A percentile compares a stretch with the other conserved stretches of the same genome.
Conservation (phyloP, 2,888 invertebrate genomes). For the Sinopyrophorus schimmeli region DNA sequence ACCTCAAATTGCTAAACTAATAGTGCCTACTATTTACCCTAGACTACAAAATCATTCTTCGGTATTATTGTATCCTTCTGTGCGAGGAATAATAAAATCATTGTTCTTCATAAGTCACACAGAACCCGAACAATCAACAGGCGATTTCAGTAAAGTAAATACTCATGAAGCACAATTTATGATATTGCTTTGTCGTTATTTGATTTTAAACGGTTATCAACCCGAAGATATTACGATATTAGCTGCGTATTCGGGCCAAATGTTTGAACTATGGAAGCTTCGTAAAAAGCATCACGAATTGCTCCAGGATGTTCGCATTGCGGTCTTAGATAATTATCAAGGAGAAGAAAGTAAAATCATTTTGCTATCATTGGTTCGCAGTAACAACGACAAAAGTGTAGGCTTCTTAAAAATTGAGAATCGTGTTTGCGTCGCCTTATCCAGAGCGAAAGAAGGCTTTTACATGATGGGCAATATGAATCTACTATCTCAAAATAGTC, state of each 20-base stretch:
- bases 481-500: conserved; percentile 58
- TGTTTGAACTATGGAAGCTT: conserved; percentile 61
- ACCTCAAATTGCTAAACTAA: conserved; percentile 63
- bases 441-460: conserved; percentile 71
- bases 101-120: conserved; percentile 72
- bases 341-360: conserved; percentile 81
- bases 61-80: conserved; percentile 59
- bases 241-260: conserved; percentile 73
- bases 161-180: conserved; percentile 67
- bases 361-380: conserved; percentile 77
- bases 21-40: conserved; percentile 71
- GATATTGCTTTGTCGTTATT: conserved; percentile 63
- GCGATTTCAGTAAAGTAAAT: conserved; percentile 65
- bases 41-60: conserved; percentile 62
- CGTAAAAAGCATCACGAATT: conserved; percentile 37
- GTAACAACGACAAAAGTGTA: conserved; percentile 67
- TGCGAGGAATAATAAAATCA: conserved; percentile 65
- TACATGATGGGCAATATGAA: conserved; percentile 76
- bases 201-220: conserved; percentile 64
- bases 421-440: conserved; percentile 77
- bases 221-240: conserved; percentile 71
- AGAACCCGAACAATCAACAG: conserved; percentile 61
- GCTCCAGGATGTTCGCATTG: conserved; percentile 61
- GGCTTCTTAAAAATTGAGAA: conserved; percentile 73
- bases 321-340: conserved; percentile 79